A percentile compares a stretch with the other conserved stretches of the same genome.
Evolutionary conservation across 1,140 invertebrate species (phyloP).

Genomic region (Drosophila trapezifrons): DNA sequence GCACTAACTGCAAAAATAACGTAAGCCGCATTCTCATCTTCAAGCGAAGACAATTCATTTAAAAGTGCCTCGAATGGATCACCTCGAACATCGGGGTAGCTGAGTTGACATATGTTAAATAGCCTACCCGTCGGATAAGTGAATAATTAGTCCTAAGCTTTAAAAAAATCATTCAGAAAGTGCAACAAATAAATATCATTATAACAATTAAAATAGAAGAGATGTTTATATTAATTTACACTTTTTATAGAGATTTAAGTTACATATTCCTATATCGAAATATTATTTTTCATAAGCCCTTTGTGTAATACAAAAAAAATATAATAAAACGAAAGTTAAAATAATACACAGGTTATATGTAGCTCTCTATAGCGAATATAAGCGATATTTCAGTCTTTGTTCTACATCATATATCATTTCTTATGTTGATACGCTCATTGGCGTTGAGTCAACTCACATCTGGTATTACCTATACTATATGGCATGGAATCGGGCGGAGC

Average conservation of each 20-base stretch:
- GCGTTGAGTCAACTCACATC: conserved; percentile 16
- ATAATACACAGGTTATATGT: not conserved
- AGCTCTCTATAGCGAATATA: not conserved
- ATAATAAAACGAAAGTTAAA: not conserved
- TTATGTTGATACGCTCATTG: conserved; percentile 4
- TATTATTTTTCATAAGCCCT: no score
- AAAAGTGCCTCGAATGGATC: not conserved
- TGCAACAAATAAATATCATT: not conserved
- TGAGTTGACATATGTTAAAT: not conserved
- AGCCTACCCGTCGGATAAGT: not conserved
- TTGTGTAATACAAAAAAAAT: no score
- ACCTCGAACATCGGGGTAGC: not conserved
- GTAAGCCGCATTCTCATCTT: not conserved
- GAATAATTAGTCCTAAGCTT: not conserved
- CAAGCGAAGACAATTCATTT: not conserved
- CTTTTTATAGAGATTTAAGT: not conserved
- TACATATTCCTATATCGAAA: no score
- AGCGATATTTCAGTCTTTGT: not conserved
- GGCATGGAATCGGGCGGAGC: not conserved
- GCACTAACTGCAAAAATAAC: conserved; percentile 21
- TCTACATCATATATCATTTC: not conserved
- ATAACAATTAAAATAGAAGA: not conserved
- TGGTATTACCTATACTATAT: conserved; percentile 19
- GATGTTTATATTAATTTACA: not conserved
- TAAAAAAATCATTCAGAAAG: no score